Conservation (phyloP, 1,140 invertebrate species). For the Lethrus apterus region DNA sequence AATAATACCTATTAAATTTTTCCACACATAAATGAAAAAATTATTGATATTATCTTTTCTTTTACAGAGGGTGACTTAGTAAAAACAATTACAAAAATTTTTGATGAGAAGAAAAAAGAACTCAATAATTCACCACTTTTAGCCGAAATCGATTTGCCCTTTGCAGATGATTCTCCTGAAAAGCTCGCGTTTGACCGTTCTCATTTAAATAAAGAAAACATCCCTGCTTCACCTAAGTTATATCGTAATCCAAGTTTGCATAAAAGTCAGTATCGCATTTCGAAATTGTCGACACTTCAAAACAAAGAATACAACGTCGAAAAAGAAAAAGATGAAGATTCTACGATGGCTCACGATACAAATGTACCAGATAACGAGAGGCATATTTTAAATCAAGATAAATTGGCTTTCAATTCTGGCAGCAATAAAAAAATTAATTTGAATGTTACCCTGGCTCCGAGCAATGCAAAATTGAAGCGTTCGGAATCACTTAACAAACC, state of each 20-base stretch:
- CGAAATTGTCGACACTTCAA: constrained; percentile 17
- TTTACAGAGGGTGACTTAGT: constrained; percentile 58
- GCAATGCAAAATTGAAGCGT: constrained; percentile 44
- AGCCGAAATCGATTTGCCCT: constrained; percentile 45
- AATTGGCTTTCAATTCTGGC: constrained; percentile 4
- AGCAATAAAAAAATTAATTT: constrained; percentile 24
- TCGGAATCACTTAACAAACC: constrained; percentile 56
- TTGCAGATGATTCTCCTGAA: constrained; percentile 47
- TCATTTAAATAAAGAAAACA: constrained; percentile 33
- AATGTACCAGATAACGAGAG: constrained; percentile 35
- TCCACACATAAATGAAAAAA: too few relatives aligned
- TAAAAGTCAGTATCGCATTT: constrained; percentile 28
- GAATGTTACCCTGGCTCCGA: constrained; percentile 14
- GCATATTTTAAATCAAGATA: constrained; percentile 23
- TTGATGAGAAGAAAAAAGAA: constrained; percentile 60
- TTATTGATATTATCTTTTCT: constrained; percentile 17
- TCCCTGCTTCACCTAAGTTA: constrained; percentile 30
- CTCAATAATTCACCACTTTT: constrained; percentile 20
- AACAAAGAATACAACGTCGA: constrained; percentile 29
- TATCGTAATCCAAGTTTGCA: constrained; percentile 41
- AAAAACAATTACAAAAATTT: constrained; percentile 62
- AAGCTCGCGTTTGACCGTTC: constrained; percentile 22
- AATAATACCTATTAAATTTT: too few relatives aligned
- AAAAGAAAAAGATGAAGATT: constrained; percentile 38
- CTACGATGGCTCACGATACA: constrained; percentile 29